Evolutionary conservation across 53 echinoderm and acorn worm species (phyloP).

Genomic region (Paelopatides confundens): DNA sequence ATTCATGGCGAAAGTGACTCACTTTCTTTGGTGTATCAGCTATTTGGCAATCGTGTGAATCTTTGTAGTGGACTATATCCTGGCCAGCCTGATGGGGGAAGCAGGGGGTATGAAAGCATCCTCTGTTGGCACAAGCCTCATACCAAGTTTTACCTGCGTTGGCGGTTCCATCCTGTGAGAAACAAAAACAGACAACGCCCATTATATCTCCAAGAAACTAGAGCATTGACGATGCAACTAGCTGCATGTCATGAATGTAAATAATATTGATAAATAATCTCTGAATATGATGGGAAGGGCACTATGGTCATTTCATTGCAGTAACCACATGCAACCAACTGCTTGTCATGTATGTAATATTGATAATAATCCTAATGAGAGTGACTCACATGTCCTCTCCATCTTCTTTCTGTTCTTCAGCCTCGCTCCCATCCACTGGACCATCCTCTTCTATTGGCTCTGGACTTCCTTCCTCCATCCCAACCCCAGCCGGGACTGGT

Average conservation of each 20-base stretch:
- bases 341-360: too few relatives aligned
- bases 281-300: too few relatives aligned
- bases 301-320: too few relatives aligned
- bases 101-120: constrained; percentile 26
- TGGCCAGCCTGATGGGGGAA: background rate
- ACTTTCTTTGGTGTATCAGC: constrained; percentile 31
- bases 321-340: too few relatives aligned
- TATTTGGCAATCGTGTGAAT: constrained; percentile 26
- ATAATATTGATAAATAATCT: too few relatives aligned
- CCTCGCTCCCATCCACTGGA: background rate
- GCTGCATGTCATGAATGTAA: too few relatives aligned
- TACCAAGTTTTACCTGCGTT: constrained; percentile 28
- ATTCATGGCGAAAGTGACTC: background rate
- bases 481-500: background rate
- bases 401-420: constrained; percentile 11
- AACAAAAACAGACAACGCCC: background rate
- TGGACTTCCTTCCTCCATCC: background rate
- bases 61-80: constrained; percentile 5
- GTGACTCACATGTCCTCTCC: constrained; percentile 8
- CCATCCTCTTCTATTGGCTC: background rate
- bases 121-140: constrained; percentile 8
- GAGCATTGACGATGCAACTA: too few relatives aligned
- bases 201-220: too few relatives aligned
- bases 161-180: constrained; percentile 34
- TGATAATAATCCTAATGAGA: too few relatives aligned